Conservation (phyloP, 2,888 invertebrate genomes). For the Callyntrura sp. region DNA sequence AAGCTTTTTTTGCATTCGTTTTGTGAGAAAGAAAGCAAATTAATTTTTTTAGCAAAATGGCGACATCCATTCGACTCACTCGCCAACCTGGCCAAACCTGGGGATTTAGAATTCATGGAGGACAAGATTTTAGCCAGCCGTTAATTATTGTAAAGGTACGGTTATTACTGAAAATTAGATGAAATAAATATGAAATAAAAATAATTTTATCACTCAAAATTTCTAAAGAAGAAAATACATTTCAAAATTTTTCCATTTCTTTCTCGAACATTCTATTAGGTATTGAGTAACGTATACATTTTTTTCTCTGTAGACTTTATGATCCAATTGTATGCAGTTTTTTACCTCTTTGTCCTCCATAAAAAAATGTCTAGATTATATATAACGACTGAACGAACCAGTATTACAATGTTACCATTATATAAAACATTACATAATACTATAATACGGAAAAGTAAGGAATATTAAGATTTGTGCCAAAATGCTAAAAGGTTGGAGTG, state of each 20-base stretch:
- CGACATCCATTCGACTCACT: conserved; percentile 74
- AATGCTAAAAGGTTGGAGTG: conserved; percentile 71
- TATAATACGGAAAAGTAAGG: conserved; percentile 8
- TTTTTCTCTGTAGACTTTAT: neutral
- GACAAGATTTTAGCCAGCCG: conserved; percentile 95
- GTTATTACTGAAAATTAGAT: too few relatives aligned
- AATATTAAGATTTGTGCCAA: conserved; percentile 69
- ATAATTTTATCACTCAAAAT: too few relatives aligned
- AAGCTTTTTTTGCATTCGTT: neutral
- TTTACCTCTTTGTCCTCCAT: conserved; percentile 7
- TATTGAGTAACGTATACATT: too few relatives aligned
- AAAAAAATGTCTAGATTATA: neutral
- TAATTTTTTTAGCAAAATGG: conserved; percentile 46
- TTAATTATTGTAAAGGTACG: conserved; percentile 94
- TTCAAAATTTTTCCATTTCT: neutral
- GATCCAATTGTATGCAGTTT: conserved; percentile 29
- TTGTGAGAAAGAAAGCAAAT: neutral
- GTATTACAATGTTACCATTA: neutral
- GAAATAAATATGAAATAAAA: too few relatives aligned
- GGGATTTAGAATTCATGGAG: conserved; percentile 83
- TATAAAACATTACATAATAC: conserved; percentile 9
- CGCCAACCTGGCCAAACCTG: conserved; percentile 77
- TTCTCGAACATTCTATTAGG: neutral
- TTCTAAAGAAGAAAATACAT: neutral
- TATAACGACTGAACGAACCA: neutral